Evolutionary conservation across 2,113 vertebrate genomes (phyloP).

Genomic region (Carlito syrichta): DNA sequence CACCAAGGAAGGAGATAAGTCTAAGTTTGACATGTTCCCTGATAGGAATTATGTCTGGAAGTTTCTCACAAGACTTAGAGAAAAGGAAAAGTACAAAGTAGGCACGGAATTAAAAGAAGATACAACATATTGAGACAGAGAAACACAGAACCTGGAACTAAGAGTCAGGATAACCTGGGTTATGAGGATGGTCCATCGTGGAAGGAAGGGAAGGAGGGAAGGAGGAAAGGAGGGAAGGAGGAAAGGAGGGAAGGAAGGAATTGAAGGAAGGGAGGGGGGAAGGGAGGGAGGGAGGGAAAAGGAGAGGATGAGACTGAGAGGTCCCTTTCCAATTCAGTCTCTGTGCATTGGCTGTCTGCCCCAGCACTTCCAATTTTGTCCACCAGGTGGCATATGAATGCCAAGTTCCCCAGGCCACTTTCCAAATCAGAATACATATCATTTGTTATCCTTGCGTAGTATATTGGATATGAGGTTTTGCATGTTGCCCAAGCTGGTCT

Average conservation of each 20-base stretch:
- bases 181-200: too few species aligned
- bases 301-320: background rate
- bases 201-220: too few species aligned
- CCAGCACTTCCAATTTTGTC: background rate
- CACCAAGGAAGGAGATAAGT: background rate
- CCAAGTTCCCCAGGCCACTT: background rate
- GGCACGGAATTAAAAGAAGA: background rate
- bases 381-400: slow-evolving; percentile 38
- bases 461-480: too few species aligned
- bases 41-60: background rate
- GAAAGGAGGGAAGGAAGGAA: too few species aligned
- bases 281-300: too few species aligned
- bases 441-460: background rate
- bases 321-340: background rate
- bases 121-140: background rate
- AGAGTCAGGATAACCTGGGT: background rate
- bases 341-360: background rate
- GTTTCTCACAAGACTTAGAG: background rate
- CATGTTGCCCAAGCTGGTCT: too few species aligned
- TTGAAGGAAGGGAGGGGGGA: too few species aligned
- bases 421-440: background rate
- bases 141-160: background rate
- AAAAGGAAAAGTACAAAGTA: background rate
- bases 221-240: too few species aligned
- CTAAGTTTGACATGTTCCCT: background rate